phyloP scores from a whole-genome alignment of 2,113 vertebrate species.

The Plestiodon gilberti region DNA sequence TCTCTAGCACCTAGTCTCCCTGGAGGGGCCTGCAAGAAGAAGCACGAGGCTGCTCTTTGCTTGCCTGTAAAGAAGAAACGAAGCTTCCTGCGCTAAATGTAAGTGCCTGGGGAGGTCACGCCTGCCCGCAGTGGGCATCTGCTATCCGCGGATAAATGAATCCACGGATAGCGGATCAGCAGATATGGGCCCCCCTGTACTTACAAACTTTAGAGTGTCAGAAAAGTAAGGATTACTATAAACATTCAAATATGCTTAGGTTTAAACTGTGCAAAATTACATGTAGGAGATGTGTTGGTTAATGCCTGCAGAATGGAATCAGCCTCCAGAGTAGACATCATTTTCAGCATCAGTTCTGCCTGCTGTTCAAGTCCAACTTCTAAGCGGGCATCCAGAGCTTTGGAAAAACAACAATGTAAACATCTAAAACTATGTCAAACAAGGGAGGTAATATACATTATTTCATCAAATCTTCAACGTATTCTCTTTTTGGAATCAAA shows the following conservation, averaged over 20 bases:
- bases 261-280: conserved; percentile 73
- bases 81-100: no score
- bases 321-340: conserved; percentile 98
- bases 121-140: no score
- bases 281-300: conserved; percentile 90
- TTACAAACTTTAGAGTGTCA: background rate
- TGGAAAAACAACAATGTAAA: conserved; percentile 17
- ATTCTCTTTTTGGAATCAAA: background rate
- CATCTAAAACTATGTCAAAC: conserved; percentile 19
- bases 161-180: no score
- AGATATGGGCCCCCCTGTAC: no score
- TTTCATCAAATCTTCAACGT: background rate
- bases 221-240: conserved; percentile 21
- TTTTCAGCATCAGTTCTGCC: conserved; percentile 98
- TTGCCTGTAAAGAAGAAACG: no score
- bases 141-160: no score
- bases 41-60: no score
- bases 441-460: background rate
- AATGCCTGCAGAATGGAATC: conserved; percentile 97
- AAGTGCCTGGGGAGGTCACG: background rate
- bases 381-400: conserved; percentile 95
- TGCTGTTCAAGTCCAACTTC: conserved; percentile 98
- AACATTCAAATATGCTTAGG: conserved; percentile 22
- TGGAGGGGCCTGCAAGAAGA: no score
- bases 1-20: no score